phyloP scores from a whole-genome alignment of 2,113 vertebrate genomes.

The Pleuronectes platessa region DNA sequence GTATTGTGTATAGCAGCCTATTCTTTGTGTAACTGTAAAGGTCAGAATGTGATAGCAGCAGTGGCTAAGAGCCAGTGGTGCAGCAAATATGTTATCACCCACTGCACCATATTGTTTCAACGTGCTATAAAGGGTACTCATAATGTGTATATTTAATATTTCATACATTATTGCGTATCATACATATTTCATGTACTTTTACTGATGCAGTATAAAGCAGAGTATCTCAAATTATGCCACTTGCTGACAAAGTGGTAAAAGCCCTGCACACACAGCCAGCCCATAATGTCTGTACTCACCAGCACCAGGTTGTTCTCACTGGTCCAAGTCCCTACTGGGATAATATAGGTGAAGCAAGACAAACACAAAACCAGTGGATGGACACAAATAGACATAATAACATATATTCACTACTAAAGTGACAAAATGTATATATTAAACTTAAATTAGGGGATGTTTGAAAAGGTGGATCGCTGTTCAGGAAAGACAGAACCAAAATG shows the following conservation, averaged over 20 bases:
- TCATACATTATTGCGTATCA: conserved; percentile 23
- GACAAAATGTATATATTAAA: too few relatives aligned
- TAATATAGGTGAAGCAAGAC: too few relatives aligned
- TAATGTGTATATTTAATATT: conserved; percentile 56
- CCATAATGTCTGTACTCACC: conserved; percentile 30
- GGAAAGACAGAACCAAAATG: too few relatives aligned
- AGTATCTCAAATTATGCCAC: conserved; percentile 15
- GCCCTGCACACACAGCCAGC: conserved; percentile 23
- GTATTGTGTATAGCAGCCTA: background rate
- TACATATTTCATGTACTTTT: conserved; percentile 57
- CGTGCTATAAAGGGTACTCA: conserved; percentile 41
- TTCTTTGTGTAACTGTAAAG: conserved; percentile 37
- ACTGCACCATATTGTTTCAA: conserved; percentile 33
- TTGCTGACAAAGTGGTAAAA: conserved; percentile 43
- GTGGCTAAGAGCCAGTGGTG: conserved; percentile 14
- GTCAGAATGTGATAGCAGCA: conserved; percentile 28
- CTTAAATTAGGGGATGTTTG: too few relatives aligned
- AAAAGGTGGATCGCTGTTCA: too few relatives aligned
- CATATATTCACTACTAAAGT: too few relatives aligned
- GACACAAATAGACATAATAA: too few relatives aligned
- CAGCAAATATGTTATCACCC: conserved; percentile 38
- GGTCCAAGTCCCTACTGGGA: too few relatives aligned
- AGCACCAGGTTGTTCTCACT: background rate
- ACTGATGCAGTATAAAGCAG: conserved; percentile 27
- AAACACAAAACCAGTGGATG: too few relatives aligned